Evolutionary conservation across 2,797 vertebrate genomes (phyloP).

Genomic region (Pipistrellus nathusii): DNA sequence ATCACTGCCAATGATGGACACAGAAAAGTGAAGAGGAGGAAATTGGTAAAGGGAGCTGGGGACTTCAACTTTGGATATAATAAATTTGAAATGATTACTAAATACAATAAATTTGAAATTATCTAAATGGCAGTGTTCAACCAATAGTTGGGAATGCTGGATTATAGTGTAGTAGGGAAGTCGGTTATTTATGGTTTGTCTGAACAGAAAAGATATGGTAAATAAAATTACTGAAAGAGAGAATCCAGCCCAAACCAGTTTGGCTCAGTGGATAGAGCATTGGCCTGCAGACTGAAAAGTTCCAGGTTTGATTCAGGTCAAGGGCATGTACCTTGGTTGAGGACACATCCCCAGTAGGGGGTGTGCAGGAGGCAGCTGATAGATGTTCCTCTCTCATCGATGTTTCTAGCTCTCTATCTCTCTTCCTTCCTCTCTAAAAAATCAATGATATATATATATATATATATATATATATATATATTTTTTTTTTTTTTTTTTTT

Average conservation of each 20-base stretch:
- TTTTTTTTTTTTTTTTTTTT: too few relatives aligned
- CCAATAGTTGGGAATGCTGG: neutral
- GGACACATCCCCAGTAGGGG: too few relatives aligned
- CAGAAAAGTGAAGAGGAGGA: neutral
- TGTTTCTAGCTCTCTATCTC: too few relatives aligned
- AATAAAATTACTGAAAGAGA: neutral
- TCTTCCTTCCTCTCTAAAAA: too few relatives aligned
- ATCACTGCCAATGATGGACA: neutral
- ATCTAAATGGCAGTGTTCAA: neutral
- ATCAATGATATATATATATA: too few relatives aligned
- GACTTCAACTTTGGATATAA: neutral
- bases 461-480: too few relatives aligned
- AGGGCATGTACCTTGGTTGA: too few relatives aligned
- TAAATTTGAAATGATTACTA: neutral
- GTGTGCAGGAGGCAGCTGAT: too few relatives aligned
- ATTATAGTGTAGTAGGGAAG: neutral
- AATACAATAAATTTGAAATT: neutral
- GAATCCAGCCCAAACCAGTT: neutral
- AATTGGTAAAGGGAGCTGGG: neutral
- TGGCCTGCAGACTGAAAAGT: too few relatives aligned
- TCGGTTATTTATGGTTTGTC: neutral
- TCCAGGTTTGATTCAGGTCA: too few relatives aligned
- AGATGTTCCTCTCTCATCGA: too few relatives aligned
- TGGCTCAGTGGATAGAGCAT: too few relatives aligned
- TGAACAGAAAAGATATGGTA: neutral